Base-by-base conservation (phyloP, 2,113 vertebrate genomes). In the Tricholaema leucomelas region DNA sequence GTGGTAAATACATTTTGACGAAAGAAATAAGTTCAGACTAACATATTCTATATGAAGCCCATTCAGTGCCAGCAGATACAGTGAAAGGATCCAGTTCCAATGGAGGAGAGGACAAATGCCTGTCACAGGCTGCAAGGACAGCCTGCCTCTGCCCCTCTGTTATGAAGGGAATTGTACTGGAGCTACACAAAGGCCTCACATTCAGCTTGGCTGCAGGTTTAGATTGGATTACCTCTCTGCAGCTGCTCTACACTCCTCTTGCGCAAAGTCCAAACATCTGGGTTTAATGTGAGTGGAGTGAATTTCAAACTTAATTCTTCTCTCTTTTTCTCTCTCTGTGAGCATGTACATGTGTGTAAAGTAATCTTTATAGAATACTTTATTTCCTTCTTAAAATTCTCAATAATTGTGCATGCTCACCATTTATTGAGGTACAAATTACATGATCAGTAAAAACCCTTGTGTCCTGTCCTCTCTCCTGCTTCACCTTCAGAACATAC, bases 221-320 rank as follows among this genome's bases (percentile, higher is more conserved):
- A 54, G 64, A 20, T 52, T 96, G 89, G 79, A 91, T 96, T 96
- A 93, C 72, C 91, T 78, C 75, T 89, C 84, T 91, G 52, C 91
- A 94, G 91, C 71, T 95, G 79, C 65, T 92, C 75, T 52, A 60
- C 46, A 12, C 84, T 94, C 64, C 44, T 18, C 75, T 80, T 92
- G 74, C 87, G 71, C 0, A 0, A 59, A 74, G 48, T 91, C 93
- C 93, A 94, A 48, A 94, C 92, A 95, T 95, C 81, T 82, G 86
- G 75, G 42, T 94, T 95, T 93, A 82, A 94, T 94, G 88, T 52
- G 78, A 92, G 15, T 9, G 12, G 40, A 81, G 71, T 83, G n/a
- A 42, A 92, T 94, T 95, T 94, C 88, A 82, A 48, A 36, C 42
- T 58, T 95, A 90, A 77, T 81, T 73, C 63, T 89, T 67, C n/a